Evolutionary conservation across 2,113 vertebrate species (phyloP).

Genomic region (Serilophus lunatus): DNA sequence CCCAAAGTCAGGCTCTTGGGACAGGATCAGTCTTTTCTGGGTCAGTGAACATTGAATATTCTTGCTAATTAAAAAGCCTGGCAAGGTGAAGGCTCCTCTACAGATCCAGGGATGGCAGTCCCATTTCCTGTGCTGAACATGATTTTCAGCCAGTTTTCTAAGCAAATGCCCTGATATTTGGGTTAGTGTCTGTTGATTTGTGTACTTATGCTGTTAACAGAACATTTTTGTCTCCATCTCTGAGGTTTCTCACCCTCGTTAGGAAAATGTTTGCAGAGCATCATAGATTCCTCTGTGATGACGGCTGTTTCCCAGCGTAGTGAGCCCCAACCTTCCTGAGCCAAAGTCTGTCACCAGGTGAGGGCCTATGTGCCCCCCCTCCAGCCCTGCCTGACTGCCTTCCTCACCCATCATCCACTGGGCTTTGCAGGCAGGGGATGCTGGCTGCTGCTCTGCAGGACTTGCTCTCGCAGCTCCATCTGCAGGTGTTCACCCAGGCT

Average conservation of each 20-base stretch:
- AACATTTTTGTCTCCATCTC: not conserved
- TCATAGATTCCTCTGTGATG: not conserved
- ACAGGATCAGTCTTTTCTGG: not conserved
- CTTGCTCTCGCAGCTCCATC: constrained; percentile 49
- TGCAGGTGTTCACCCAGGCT: constrained; percentile 7
- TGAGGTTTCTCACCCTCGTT: not conserved
- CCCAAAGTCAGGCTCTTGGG: not conserved
- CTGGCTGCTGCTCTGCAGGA: not conserved
- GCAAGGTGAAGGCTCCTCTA: not conserved
- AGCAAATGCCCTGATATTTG: not conserved
- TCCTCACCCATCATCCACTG: fast-evolving
- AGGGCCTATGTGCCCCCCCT: not conserved
- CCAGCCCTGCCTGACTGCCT: not conserved
- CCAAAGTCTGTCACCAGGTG: not conserved
- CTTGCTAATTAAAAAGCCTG: not conserved
- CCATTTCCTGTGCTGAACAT: not conserved
- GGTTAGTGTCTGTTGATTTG: not conserved
- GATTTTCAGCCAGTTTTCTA: not conserved
- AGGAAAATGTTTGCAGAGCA: not conserved
- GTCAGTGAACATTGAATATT: not conserved
- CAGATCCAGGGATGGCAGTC: not conserved
- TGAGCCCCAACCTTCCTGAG: not conserved
- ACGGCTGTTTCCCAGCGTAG: not conserved
- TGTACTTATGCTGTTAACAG: not conserved
- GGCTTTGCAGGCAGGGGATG: not conserved